A percentile compares a stretch with the other conserved stretches of the same genome.
These are phyloP conservation scores for Leptocoma aspasia DNA, from an alignment of 2,113 vertebrate genomes.

Conservation along the genomic window DNA sequence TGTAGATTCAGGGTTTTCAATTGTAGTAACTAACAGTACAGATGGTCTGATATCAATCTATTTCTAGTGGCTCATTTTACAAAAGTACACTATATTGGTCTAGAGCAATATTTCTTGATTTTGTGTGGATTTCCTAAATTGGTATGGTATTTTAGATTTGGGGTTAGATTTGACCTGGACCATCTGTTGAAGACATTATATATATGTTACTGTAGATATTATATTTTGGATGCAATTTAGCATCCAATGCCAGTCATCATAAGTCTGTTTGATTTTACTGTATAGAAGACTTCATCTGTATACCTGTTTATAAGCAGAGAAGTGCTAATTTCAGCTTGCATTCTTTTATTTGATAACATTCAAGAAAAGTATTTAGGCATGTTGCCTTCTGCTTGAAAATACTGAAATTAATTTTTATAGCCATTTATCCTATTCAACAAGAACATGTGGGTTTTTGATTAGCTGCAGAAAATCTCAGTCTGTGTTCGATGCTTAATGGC, in stretches of 20 bases:
- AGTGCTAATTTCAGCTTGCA: not conserved
- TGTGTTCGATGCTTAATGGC: not conserved
- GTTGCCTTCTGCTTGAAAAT: not conserved
- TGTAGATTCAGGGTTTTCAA: not conserved
- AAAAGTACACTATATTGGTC: not conserved
- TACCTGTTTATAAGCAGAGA: not conserved
- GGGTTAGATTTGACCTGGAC: not conserved
- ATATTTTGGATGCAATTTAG: not conserved
- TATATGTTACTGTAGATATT: not conserved
- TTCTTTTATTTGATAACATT: not conserved
- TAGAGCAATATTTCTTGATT: not conserved
- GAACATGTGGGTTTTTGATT: not conserved
- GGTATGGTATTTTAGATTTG: not conserved
- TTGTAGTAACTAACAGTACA: not conserved
- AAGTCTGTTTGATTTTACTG: not conserved
- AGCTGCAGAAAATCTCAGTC: not conserved
- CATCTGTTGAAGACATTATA: not conserved
- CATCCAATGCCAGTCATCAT: not conserved
- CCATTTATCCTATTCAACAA: not conserved
- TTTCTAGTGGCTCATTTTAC: not conserved
- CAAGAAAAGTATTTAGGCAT: not conserved
- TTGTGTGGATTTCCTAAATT: not conserved
- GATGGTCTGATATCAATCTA: not conserved
- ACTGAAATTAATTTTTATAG: not conserved
- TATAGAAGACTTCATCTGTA: not conserved